Conservation (phyloP, 1,140 invertebrate genomes). For the Pachypeltis micranthus region DNA sequence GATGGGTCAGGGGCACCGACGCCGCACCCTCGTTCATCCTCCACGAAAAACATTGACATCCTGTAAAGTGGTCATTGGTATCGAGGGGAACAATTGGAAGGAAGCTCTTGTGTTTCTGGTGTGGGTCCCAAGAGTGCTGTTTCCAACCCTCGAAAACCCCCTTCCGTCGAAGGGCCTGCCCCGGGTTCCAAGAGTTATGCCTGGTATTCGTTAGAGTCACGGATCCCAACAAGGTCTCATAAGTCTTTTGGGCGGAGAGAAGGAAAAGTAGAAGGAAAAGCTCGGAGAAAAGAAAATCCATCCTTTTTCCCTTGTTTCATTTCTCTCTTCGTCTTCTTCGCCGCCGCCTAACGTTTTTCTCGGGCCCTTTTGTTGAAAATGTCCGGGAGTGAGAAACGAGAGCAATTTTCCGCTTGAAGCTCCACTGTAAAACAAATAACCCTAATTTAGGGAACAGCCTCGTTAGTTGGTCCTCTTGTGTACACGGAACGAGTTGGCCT, state of each 20-base stretch:
- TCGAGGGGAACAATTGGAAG: constrained; percentile 30
- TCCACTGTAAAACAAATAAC: not conserved
- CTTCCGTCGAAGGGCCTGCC: constrained; percentile 22
- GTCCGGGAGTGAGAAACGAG: not conserved
- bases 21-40: not conserved
- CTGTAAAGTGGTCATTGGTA: constrained; percentile 39
- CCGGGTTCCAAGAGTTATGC: constrained; percentile 24
- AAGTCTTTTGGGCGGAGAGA: not conserved
- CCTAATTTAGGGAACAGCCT: not conserved
- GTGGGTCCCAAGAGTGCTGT: constrained; percentile 23
- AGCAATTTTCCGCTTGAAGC: not conserved
- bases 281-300: not conserved
- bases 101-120: constrained; percentile 11
- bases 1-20: not conserved
- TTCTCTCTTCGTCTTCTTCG: too few species aligned
- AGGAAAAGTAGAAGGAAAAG: too few species aligned
- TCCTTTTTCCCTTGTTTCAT: not conserved
- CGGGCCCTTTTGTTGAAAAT: not conserved
- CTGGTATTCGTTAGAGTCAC: constrained; percentile 17
- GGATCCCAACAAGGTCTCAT: not conserved
- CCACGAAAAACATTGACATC: constrained; percentile 26
- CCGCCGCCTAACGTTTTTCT: not conserved
- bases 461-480: not conserved
- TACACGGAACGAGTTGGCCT: too few species aligned
- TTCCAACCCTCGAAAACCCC: constrained; percentile 12